Conservation (phyloP, 2,888 invertebrate genomes). For the Petrolisthes manimaculis region DNA sequence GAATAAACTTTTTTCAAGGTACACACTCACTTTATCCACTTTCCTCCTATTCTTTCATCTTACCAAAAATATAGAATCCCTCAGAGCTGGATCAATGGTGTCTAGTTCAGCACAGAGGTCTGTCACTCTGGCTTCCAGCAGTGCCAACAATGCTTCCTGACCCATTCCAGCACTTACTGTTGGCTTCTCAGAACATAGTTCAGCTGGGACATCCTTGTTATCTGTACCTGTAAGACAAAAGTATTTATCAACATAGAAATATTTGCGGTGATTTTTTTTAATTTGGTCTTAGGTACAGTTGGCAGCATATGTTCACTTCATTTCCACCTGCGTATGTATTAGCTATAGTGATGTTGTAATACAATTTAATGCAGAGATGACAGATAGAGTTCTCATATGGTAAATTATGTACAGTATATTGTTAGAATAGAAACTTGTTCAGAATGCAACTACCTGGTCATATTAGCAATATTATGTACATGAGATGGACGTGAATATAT, state of each 20-base stretch:
- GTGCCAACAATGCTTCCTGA: slow-evolving; percentile 55
- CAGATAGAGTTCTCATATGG: too few relatives aligned
- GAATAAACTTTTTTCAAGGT: too few relatives aligned
- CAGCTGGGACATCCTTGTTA: not conserved
- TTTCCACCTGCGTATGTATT: too few relatives aligned
- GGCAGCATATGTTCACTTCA: too few relatives aligned
- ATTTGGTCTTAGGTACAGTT: not conserved
- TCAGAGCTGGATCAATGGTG: slow-evolving; percentile 45
- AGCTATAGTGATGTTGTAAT: too few relatives aligned
- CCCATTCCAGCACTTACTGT: slow-evolving; percentile 45
- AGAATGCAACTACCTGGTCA: too few relatives aligned
- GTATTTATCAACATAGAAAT: not conserved
- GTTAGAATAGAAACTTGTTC: too few relatives aligned
- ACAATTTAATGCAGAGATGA: too few relatives aligned
- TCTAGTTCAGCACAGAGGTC: slow-evolving; percentile 62
- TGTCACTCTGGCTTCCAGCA: slow-evolving; percentile 63
- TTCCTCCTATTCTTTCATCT: not conserved
- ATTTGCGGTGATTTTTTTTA: not conserved
- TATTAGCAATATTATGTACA: too few relatives aligned
- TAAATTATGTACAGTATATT: too few relatives aligned
- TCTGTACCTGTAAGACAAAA: not conserved
- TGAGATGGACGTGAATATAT: too few relatives aligned
- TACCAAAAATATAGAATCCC: slow-evolving; percentile 60
- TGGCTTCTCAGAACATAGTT: not conserved
- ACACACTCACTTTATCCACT: too few relatives aligned